Percentiles rank a stretch among this genome's conserved stretches.
These are phyloP conservation scores for Pteromalus puparum DNA, from an alignment of 1,140 invertebrate genomes.

Conservation along the genomic window DNA sequence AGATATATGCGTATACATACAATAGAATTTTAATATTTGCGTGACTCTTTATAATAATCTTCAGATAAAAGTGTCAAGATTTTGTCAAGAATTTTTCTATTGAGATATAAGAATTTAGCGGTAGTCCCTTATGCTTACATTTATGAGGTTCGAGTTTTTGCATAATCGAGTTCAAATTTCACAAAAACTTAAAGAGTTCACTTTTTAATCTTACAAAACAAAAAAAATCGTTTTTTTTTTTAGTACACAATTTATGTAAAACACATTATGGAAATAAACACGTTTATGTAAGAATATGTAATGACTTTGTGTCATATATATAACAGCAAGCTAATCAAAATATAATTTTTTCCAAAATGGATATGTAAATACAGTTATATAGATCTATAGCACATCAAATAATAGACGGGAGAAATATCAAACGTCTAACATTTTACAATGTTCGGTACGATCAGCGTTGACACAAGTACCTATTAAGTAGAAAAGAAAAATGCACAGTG, in stretches of 20 bases:
- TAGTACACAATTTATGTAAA: constrained; percentile 36
- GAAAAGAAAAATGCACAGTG: constrained; percentile 66
- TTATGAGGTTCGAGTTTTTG: constrained; percentile 20
- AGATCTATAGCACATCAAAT: constrained; percentile 64
- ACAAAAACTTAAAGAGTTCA: constrained; percentile 8
- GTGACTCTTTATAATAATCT: constrained; percentile 11
- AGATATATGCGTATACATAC: constrained; percentile 12
- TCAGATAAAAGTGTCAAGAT: constrained; percentile 26
- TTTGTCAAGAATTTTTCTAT: neutral
- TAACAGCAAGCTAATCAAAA: constrained; percentile 53
- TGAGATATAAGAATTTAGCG: neutral
- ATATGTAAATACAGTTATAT: constrained; percentile 61
- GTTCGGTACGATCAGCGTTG: constrained; percentile 32
- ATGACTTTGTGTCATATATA: constrained; percentile 48
- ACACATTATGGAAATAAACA: constrained; percentile 45
- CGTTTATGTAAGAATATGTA: constrained; percentile 41
- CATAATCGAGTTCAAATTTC: constrained; percentile 16
- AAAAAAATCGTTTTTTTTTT: constrained; percentile 36
- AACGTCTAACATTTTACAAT: constrained; percentile 54
- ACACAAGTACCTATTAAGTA: constrained; percentile 56
- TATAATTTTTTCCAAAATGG: constrained; percentile 52
- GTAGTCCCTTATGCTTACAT: constrained; percentile 23
- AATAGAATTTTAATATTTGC: constrained; percentile 34
- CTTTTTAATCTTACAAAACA: constrained; percentile 18
- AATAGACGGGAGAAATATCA: constrained; percentile 61